A percentile compares a stretch with the other conserved stretches of the same genome.
phyloP scores from a whole-genome alignment of 2,888 invertebrate genomes.

The Limulus polyphemus region DNA sequence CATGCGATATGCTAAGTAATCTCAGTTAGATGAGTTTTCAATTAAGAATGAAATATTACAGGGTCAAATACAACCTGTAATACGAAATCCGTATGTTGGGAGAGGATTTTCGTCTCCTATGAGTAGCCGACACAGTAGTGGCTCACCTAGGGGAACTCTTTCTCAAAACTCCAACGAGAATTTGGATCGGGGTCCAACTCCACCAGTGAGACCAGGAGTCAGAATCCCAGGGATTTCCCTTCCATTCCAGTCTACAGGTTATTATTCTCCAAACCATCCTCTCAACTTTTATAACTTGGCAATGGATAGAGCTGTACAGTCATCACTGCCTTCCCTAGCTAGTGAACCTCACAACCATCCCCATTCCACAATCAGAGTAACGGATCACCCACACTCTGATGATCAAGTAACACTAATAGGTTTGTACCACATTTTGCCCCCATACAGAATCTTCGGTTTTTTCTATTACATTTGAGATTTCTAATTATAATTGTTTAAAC shows the following conservation, averaged over 20 bases:
- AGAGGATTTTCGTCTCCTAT: constrained; percentile 20
- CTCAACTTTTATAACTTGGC: constrained; percentile 7
- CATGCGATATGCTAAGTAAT: too few species aligned
- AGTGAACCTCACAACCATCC: constrained; percentile 24
- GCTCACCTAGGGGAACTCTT: constrained; percentile 23
- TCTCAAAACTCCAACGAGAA: constrained; percentile 8
- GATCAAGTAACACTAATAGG: too few species aligned
- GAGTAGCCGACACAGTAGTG: constrained; percentile 18
- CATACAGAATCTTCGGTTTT: too few species aligned
- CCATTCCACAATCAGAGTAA: too few species aligned
- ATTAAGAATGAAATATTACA: too few species aligned
- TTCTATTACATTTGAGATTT: too few species aligned
- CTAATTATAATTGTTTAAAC: too few species aligned
- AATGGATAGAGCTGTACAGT: constrained; percentile 43
- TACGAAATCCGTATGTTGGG: background rate
- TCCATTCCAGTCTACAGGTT: background rate
- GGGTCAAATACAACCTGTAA: background rate
- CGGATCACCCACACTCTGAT: too few species aligned
- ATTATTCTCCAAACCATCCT: constrained; percentile 20
- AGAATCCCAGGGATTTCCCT: constrained; percentile 5
- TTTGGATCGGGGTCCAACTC: constrained; percentile 20
- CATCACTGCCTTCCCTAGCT: constrained; percentile 38
- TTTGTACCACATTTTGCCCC: too few species aligned
- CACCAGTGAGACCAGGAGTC: constrained; percentile 17
- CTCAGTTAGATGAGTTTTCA: too few species aligned